Base-by-base conservation (phyloP, 2,888 invertebrate genomes). In the Acronicta leporina region DNA sequence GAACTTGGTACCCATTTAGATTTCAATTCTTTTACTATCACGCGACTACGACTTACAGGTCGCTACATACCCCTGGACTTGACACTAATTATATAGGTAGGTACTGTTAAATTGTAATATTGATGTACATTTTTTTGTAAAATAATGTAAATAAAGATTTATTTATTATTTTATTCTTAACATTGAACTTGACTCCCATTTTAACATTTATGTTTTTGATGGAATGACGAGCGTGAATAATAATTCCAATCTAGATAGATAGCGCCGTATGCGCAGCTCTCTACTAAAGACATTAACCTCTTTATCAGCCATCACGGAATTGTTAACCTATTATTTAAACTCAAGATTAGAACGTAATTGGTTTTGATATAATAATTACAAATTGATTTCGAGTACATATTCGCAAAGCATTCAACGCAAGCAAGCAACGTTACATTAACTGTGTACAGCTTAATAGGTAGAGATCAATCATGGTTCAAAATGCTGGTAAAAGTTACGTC, bases 201-300 rank as follows among this genome's bases (percentile, higher is more conserved):
- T n/a, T n/a, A n/a, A n/a, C n/a, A n/a, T n/a, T n/a, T n/a, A n/a
- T n/a, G n/a, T n/a, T n/a, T n/a, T n/a, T n/a, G n/a, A n/a, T 5
- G 6, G 7, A 7, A 1, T 30, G 45, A 48, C 35, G 35, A 46
- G 30, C 63, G 45, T 50, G 48, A 52, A 68, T 49, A 44, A 65
- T 65, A 27, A 33, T 11, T 49, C 6, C n/a, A 38, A 38, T 44
- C 38, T 50, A 25, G 35, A 40, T 50, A 25, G 35, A 40, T 16
- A 27, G 7, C 14, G n/a, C 25, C 15, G 40, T 50, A 45, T 42
- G 54, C 63, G 45, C 15, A 16, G 48, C 30, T 50, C 43, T 54
- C 20, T 60, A 70, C 49, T 69, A 49, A 70, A 65, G 45, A 53
- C 64, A 64, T 71, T 64, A 65, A 56, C 66, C 72, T 54, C 54